These are phyloP conservation scores for Itoplectis maculator DNA, from an alignment of 2,888 invertebrate species.

Conservation along the genomic window DNA sequence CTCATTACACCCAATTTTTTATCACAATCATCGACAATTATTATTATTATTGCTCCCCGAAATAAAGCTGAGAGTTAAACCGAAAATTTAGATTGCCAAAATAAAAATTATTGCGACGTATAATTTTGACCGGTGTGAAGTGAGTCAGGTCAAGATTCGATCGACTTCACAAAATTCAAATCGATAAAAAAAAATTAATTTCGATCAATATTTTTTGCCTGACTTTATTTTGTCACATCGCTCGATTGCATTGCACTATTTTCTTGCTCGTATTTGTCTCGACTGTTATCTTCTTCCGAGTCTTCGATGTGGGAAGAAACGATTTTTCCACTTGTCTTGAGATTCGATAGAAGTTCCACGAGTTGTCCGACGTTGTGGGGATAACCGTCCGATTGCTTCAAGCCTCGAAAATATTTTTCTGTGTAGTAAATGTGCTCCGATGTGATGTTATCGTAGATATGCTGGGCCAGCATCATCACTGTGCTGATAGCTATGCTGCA, in stretches of 20 bases:
- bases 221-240: constrained; percentile 8
- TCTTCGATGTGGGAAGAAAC: constrained; percentile 2
- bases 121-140: constrained; percentile 47
- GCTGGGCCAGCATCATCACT: constrained; percentile 69
- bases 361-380: constrained; percentile 67
- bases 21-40: neutral
- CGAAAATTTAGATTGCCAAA: constrained; percentile 17
- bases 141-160: constrained; percentile 9
- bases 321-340: constrained; percentile 62
- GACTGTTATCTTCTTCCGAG: constrained; percentile 2
- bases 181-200: too few species aligned
- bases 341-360: constrained; percentile 57
- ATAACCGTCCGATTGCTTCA: constrained; percentile 66
- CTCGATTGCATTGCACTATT: constrained; percentile 2
- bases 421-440: constrained; percentile 67
- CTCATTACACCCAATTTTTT: constrained; percentile 31
- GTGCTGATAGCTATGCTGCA: constrained; percentile 70
- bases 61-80: neutral
- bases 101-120: constrained; percentile 17
- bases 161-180: neutral
- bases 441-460: constrained; percentile 65
- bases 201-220: neutral
- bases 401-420: constrained; percentile 66
- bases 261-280: neutral
- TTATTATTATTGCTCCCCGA: neutral